phyloP scores from a whole-genome alignment of 2,797 vertebrate species.

The Gambusia yucatana region DNA sequence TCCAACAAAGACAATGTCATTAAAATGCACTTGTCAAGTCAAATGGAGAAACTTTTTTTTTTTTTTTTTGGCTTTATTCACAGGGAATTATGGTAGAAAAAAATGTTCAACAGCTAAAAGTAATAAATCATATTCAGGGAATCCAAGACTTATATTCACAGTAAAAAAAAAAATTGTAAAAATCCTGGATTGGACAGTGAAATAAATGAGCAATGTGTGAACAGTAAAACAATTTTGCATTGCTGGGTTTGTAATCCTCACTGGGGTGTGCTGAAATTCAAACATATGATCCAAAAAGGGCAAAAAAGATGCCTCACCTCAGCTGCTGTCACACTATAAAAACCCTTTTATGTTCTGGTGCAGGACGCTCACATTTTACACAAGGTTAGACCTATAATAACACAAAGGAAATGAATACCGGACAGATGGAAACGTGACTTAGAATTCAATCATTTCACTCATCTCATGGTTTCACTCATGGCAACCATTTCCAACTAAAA shows the following conservation, averaged over 20 bases:
- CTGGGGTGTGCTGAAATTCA: background rate
- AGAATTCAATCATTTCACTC: conserved; percentile 4
- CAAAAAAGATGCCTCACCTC: background rate
- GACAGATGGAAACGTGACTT: conserved; percentile 8
- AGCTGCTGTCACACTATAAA: background rate
- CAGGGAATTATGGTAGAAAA: background rate
- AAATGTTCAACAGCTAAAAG: background rate
- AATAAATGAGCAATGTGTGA: background rate
- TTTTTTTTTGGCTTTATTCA: conserved; percentile 1
- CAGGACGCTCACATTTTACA: background rate
- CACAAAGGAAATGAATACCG: background rate
- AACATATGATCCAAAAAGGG: background rate
- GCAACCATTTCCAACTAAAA: conserved; percentile 1
- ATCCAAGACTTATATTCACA: background rate
- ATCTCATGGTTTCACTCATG: background rate
- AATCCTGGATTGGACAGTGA: background rate
- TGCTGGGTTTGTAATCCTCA: background rate
- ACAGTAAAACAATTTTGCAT: background rate
- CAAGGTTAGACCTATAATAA: conserved; percentile 10
- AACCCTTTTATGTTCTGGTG: background rate
- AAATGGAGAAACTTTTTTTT: conserved; percentile 10
- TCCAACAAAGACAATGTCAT: conserved; percentile 9
- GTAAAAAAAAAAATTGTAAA: background rate
- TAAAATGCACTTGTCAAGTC: conserved; percentile 17
- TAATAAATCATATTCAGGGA: background rate